Evolutionary conservation across 2,888 invertebrate species (phyloP).

Genomic region (Bhutanitis thaidina): DNA sequence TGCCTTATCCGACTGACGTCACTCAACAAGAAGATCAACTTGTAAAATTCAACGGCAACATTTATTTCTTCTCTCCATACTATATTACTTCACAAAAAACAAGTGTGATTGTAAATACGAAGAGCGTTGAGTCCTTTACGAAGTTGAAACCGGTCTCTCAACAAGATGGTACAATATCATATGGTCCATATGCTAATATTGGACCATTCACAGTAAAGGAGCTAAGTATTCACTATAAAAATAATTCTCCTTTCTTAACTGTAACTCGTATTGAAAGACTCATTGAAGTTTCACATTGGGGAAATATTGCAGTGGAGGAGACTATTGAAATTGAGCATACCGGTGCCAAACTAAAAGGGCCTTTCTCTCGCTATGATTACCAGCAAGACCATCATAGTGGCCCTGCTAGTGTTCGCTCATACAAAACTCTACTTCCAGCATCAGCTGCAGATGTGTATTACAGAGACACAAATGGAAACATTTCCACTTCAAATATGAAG

Average conservation of each 20-base stretch:
- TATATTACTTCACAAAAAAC: slow-evolving; percentile 89
- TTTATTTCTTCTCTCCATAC: slow-evolving; percentile 93
- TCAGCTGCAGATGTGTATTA: slow-evolving; percentile 98
- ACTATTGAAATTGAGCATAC: slow-evolving; percentile 94
- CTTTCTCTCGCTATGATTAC: slow-evolving; percentile 98
- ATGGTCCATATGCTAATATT: slow-evolving; percentile 93
- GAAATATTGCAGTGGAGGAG: slow-evolving; percentile 98
- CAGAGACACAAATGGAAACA: slow-evolving; percentile 98
- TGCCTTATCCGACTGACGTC: slow-evolving; percentile 93
- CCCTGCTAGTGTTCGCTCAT: slow-evolving; percentile 93
- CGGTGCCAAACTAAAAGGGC: slow-evolving; percentile 95
- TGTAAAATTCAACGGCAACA: slow-evolving; percentile 91
- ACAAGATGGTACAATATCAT: slow-evolving; percentile 89
- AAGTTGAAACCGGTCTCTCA: slow-evolving; percentile 90
- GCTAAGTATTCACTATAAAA: slow-evolving; percentile 94
- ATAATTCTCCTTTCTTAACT: slow-evolving; percentile 97
- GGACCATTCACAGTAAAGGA: slow-evolving; percentile 80
- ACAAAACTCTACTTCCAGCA: slow-evolving; percentile 91
- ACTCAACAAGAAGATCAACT: slow-evolving; percentile 96
- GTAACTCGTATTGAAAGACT: slow-evolving; percentile 91
- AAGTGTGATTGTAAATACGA: slow-evolving; percentile 86
- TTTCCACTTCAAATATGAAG: slow-evolving; percentile 97
- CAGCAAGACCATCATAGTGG: slow-evolving; percentile 95
- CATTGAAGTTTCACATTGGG: slow-evolving; percentile 99
- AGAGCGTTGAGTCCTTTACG: slow-evolving; percentile 89